Conservation (phyloP, 2,888 invertebrate species). For the Nomada hirtipes region DNA sequence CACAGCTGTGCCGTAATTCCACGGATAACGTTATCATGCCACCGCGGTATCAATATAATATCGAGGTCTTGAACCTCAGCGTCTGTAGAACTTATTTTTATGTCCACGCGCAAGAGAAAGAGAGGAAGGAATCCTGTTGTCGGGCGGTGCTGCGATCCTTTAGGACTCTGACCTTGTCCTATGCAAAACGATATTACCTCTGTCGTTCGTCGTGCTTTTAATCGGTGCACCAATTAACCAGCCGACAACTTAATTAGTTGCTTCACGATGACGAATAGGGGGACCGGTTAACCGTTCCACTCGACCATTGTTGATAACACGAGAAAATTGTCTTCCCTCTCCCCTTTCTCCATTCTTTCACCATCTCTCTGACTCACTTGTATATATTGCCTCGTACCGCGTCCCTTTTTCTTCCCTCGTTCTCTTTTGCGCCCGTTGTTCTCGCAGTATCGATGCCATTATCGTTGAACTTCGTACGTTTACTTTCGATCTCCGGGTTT, state of each 20-base stretch:
- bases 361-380: background rate
- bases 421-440: background rate
- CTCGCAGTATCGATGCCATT: constrained; percentile 16
- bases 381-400: background rate
- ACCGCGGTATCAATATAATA: constrained; percentile 23
- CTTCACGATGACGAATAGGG: constrained; percentile 8
- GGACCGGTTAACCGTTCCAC: background rate
- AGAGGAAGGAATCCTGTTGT: constrained; percentile 43
- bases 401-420: background rate
- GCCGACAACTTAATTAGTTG: constrained; percentile 8
- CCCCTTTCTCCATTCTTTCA: background rate
- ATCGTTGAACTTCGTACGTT: constrained; percentile 52
- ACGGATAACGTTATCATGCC: constrained; percentile 45
- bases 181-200: constrained; percentile 29
- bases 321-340: background rate
- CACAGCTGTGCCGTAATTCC: constrained; percentile 44
- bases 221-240: constrained; percentile 56
- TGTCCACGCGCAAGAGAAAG: constrained; percentile 8
- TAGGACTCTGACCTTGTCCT: constrained; percentile 55
- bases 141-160: constrained; percentile 23
- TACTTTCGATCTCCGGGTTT: constrained; percentile 42
- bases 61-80: constrained; percentile 55
- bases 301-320: constrained; percentile 14
- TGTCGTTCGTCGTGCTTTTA: constrained; percentile 39
- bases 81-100: constrained; percentile 43